Evolutionary conservation across 2,113 vertebrate species (phyloP).

Genomic region (Oryzias woworae): DNA sequence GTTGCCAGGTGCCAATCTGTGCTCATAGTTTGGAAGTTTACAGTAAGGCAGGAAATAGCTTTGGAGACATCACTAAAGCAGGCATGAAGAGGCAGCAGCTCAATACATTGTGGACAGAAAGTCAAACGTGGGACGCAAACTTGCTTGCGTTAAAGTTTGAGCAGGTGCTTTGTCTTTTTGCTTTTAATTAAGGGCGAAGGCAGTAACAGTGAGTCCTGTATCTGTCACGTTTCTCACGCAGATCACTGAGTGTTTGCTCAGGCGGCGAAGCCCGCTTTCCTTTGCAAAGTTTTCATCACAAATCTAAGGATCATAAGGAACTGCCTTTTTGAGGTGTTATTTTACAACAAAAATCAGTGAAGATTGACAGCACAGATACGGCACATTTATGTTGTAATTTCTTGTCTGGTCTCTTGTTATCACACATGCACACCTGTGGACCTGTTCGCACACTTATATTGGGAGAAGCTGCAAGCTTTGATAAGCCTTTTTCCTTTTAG

Average conservation of each 20-base stretch:
- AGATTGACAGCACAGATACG: conserved; percentile 64
- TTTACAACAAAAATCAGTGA: conserved; percentile 34
- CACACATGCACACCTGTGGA: conserved; percentile 60
- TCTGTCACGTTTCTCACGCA: conserved; percentile 29
- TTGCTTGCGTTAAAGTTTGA: conserved; percentile 47
- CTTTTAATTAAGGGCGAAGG: conserved; percentile 63
- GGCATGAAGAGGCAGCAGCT: conserved; percentile 47
- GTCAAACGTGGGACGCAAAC: conserved; percentile 52
- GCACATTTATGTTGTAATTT: conserved; percentile 69
- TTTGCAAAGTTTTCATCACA: conserved; percentile 38
- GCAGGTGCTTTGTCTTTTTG: conserved; percentile 57
- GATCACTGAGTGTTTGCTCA: conserved; percentile 47
- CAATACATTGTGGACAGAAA: conserved; percentile 50
- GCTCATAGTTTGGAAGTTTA: conserved; percentile 33
- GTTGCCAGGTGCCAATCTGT: conserved; percentile 13
- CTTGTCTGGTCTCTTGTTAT: conserved; percentile 54
- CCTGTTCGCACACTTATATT: conserved; percentile 42
- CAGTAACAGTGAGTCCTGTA: conserved; percentile 52
- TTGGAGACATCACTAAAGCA: conserved; percentile 16
- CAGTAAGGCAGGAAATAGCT: conserved; percentile 30
- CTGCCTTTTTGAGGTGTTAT: conserved; percentile 42
- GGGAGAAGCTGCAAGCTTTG: conserved; percentile 60
- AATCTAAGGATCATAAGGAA: conserved; percentile 56
- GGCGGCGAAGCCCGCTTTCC: not conserved
- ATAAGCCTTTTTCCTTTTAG: conserved; percentile 62